phyloP scores from a whole-genome alignment of 2,888 invertebrate genomes.

The Ecdyonurus torrentis region DNA sequence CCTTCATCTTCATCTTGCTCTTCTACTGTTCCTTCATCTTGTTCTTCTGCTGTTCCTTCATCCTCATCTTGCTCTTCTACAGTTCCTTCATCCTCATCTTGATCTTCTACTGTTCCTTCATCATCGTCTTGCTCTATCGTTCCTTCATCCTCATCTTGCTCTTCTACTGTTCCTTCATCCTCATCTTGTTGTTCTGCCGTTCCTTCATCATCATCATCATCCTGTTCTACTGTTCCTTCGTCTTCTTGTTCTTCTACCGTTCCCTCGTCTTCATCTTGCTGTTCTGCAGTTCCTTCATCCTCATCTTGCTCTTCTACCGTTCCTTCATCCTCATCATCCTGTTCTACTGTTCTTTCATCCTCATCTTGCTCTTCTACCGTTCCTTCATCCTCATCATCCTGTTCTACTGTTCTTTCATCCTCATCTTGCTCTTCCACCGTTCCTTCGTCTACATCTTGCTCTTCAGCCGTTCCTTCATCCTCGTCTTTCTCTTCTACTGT shows the following conservation, averaged over 20 bases:
- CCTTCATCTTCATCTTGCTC: conserved; percentile 13
- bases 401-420: no score
- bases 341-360: conserved; percentile 11
- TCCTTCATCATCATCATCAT: conserved; percentile 18
- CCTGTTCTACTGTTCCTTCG: conserved; percentile 11
- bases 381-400: conserved; percentile 11
- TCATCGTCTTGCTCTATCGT: conserved; percentile 13
- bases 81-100: conserved; percentile 15
- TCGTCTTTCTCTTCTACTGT: conserved; percentile 15
- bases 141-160: conserved; percentile 11
- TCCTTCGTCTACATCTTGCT: conserved; percentile 5
- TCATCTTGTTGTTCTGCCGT: no score
- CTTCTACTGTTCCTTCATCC: no score
- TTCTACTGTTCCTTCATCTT: conserved; percentile 11
- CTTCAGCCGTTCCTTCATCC: conserved; percentile 12
- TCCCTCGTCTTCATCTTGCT: conserved; percentile 11
- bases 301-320: no score
- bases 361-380: conserved; percentile 14
- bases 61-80: no score
- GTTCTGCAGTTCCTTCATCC: no score
- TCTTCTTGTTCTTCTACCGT: conserved; percentile 13
- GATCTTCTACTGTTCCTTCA: conserved; percentile 13
- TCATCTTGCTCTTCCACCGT: no score
- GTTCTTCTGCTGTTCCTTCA: no score
- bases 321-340: conserved; percentile 18